phyloP scores from a whole-genome alignment of 2,888 invertebrate genomes.

The Ophioninae sp. region DNA sequence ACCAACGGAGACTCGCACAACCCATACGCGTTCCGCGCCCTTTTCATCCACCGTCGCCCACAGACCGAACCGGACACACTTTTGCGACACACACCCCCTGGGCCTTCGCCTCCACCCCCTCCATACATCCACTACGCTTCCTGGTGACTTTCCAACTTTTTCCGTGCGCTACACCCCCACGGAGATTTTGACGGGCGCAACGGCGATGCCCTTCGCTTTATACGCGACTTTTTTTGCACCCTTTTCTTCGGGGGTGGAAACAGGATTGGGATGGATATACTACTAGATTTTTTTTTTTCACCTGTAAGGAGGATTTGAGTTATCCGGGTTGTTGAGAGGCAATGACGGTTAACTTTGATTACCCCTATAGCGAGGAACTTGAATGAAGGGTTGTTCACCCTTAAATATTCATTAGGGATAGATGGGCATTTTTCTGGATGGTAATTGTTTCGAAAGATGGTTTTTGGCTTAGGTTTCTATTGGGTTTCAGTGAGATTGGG shows the following conservation, averaged over 20 bases:
- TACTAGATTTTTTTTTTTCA: no score
- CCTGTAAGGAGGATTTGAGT: no score
- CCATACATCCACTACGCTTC: slow-evolving; percentile 72
- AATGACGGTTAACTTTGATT: no score
- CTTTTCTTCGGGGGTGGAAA: slow-evolving; percentile 44
- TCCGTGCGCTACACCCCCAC: slow-evolving; percentile 49
- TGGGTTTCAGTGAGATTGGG: background rate
- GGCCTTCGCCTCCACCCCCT: background rate
- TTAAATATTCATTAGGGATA: background rate
- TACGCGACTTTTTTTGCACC: slow-evolving; percentile 60
- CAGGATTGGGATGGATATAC: background rate
- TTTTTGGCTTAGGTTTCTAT: background rate
- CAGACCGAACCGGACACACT: slow-evolving; percentile 63
- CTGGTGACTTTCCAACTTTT: slow-evolving; percentile 69
- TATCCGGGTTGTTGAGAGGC: no score
- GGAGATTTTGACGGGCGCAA: slow-evolving; percentile 79
- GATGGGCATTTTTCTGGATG: background rate
- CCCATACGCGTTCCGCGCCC: slow-evolving; percentile 35
- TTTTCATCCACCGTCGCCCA: slow-evolving; percentile 69
- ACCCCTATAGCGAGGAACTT: no score
- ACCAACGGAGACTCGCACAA: slow-evolving; percentile 62
- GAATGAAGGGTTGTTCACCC: background rate
- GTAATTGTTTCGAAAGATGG: background rate
- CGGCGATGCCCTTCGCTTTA: slow-evolving; percentile 51
- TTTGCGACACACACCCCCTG: slow-evolving; percentile 43